phyloP scores from a whole-genome alignment of 1,140 invertebrate genomes.

The Drosophila novamexicana region DNA sequence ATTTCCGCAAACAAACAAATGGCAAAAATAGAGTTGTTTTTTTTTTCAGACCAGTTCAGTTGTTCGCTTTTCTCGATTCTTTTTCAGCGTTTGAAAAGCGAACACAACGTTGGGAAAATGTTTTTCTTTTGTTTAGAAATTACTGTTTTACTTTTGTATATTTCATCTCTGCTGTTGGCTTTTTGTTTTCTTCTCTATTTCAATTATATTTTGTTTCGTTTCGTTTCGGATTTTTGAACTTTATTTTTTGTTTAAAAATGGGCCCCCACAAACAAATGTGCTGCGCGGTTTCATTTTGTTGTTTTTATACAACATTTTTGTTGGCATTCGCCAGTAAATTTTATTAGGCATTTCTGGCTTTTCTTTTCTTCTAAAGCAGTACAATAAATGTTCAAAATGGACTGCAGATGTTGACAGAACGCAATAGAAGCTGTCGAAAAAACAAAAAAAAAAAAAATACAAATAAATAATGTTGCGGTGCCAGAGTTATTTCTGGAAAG shows the following conservation, averaged over 20 bases:
- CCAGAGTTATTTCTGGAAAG: no score
- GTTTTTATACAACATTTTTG: neutral
- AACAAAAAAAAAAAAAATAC: no score
- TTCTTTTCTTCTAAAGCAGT: no score
- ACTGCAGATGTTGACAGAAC: no score
- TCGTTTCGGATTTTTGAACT: constrained; percentile 3
- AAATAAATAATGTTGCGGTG: no score
- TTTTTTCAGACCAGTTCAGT: neutral
- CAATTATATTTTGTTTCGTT: neutral
- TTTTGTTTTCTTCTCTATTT: neutral
- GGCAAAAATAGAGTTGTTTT: constrained; percentile 37
- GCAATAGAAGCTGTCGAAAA: no score
- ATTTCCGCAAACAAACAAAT: constrained; percentile 48
- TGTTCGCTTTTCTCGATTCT: neutral
- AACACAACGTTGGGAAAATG: constrained; percentile 25
- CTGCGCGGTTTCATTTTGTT: constrained; percentile 14
- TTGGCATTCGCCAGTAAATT: neutral
- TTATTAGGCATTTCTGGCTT: neutral
- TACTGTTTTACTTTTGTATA: constrained; percentile 17
- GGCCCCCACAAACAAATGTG: constrained; percentile 19
- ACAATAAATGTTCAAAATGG: no score
- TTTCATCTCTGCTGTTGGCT: constrained; percentile 2
- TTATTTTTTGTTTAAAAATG: neutral
- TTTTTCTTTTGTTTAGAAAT: constrained; percentile 42
- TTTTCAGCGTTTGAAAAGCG: constrained; percentile 19